Conservation (phyloP, 2,797 vertebrate genomes). For the Nannoperca obscura region DNA sequence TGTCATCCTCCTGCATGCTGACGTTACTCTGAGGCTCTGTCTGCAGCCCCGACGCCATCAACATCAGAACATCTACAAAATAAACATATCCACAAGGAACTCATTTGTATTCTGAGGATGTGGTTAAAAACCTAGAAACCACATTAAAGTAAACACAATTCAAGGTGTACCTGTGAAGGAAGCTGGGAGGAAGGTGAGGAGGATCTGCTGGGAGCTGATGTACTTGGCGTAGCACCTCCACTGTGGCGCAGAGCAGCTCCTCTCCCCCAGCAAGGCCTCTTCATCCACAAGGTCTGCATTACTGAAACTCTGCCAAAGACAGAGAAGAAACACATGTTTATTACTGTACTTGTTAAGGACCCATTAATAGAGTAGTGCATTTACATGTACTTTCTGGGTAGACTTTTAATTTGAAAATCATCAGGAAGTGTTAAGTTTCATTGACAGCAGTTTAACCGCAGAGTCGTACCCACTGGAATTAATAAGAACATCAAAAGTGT, state of each 20-base stretch:
- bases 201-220: conserved; percentile 91
- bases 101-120: too few species aligned
- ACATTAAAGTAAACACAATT: not conserved
- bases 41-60: conserved; percentile 85
- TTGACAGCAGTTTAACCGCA: not conserved
- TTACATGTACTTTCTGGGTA: not conserved
- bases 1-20: conserved; percentile 73
- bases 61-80: conserved; percentile 88
- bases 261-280: conserved; percentile 71
- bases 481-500: not conserved
- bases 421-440: not conserved
- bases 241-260: conserved; percentile 79
- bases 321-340: conserved; percentile 10
- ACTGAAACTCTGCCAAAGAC: conserved; percentile 86
- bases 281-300: conserved; percentile 88
- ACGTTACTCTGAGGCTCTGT: conserved; percentile 67
- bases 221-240: conserved; percentile 96
- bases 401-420: not conserved
- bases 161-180: conserved; percentile 87
- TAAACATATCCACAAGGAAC: not conserved
- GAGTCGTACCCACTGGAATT: not conserved
- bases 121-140: not conserved
- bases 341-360: not conserved
- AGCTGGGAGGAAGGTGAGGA: conserved; percentile 94
- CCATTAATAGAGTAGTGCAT: not conserved